Evolutionary conservation across 2,888 invertebrate genomes (phyloP), one percentile per base, ranked within the genome.

Genomic region (Alviniconcha strummeri): DNA sequence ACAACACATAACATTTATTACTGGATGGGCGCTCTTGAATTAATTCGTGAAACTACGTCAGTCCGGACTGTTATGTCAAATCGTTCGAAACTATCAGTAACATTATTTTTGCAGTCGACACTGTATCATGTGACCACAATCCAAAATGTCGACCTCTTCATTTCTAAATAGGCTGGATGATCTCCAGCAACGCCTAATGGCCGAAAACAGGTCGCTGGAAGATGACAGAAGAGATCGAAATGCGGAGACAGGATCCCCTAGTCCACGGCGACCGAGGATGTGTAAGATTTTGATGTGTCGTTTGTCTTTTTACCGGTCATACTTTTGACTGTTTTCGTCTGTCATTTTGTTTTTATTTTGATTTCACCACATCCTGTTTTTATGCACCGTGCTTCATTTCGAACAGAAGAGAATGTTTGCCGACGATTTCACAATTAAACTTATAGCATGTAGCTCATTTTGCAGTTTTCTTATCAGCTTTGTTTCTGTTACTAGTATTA

Each of bases 171-270:
- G 96, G 95, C 95, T 98, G 93, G 96, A 96, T 94, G 96, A 96
- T 93, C 95, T 98, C 94, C 96, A 97, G 94, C 96, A 96, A 93
- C 95, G 96, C 91, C 95, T 97, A 90, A 96, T 96, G 94, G 96
- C 95, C 93, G 96, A 95, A 95, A 96, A 95, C 94, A 96, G 95
- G 94, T 95, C 95, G 90, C 93, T 94, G 93, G 95, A 95, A 93
- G 94, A 95, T 93, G 95, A 95, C 94, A 95, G 95, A 94, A 84
- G 88, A 83, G 84, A 83, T 60, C 80, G 86, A 67, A 87, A 86
- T 78, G 84, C 85, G 54, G 87, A 88, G 64, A 85, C 88, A 54
- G 86, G 85, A 36, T 88, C 88, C 56, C 84, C 87, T 52, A 89
- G 90, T 88, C 91, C 91, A 55, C 90, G 91, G 89, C 95, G 96